Percentiles rank a stretch among this genome's conserved stretches.
Conservation (phyloP, 2,797 vertebrate genomes). For the Helostoma temminkii region DNA sequence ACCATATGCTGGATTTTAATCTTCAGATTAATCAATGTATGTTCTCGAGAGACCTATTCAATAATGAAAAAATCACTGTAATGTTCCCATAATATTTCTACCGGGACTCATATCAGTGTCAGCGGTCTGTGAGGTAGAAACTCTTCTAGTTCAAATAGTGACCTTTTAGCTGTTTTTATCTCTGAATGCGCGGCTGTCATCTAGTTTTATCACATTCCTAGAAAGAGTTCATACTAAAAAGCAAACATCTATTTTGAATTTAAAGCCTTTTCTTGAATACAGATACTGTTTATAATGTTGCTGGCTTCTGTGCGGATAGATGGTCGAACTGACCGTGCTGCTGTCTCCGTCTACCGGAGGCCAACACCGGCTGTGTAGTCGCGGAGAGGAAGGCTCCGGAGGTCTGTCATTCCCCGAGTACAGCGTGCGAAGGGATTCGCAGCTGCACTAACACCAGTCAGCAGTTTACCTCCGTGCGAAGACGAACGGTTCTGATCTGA, state of each 20-base stretch:
- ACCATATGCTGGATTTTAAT: slow-evolving; percentile 13
- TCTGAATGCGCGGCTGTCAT: background rate
- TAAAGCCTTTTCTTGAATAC: no score
- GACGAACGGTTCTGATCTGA: background rate
- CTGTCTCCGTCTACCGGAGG: slow-evolving; percentile 13
- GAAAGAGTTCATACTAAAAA: no score
- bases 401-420: background rate
- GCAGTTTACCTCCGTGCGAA: background rate
- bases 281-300: background rate
- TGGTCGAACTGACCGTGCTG: background rate
- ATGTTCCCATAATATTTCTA: slow-evolving; percentile 3
- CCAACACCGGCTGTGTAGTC: background rate
- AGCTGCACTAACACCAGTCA: background rate
- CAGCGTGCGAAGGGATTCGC: background rate
- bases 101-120: slow-evolving; percentile 5
- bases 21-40: slow-evolving; percentile 6
- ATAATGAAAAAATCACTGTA: background rate
- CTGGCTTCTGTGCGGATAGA: background rate
- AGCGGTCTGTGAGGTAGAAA: background rate
- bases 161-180: slow-evolving; percentile 10
- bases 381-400: background rate
- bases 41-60: slow-evolving; percentile 13
- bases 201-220: background rate
- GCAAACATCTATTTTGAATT: no score
- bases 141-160: background rate